These are phyloP conservation scores for Dascyllus trimaculatus DNA, from an alignment of 2,113 vertebrate genomes.

Conservation along the genomic window DNA sequence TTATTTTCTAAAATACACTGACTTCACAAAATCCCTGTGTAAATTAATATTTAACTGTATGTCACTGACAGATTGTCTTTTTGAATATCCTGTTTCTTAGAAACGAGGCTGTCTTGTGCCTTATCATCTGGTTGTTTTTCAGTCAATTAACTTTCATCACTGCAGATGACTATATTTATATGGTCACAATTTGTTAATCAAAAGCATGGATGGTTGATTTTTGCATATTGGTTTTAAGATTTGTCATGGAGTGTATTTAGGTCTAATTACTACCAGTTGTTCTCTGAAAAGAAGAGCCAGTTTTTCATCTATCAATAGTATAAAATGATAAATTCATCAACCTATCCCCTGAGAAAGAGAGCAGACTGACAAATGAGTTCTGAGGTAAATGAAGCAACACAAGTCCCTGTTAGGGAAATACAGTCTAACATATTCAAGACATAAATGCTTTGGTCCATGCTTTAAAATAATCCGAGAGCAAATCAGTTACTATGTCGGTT, in stretches of 20 bases:
- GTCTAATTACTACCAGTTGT: constrained; percentile 66
- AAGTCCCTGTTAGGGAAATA: constrained; percentile 25
- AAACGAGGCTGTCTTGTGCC: constrained; percentile 55
- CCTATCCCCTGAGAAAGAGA: constrained; percentile 51
- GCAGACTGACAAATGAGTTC: constrained; percentile 60
- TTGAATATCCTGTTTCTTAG: constrained; percentile 63
- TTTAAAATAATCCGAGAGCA: constrained; percentile 14
- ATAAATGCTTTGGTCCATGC: constrained; percentile 4
- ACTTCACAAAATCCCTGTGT: constrained; percentile 4
- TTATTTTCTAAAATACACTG: constrained; percentile 31
- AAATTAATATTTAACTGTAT: constrained; percentile 42
- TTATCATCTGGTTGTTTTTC: constrained; percentile 78
- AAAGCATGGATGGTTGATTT: constrained; percentile 73
- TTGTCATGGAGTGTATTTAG: constrained; percentile 68
- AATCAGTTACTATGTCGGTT: constrained; percentile 2
- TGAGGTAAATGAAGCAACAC: constrained; percentile 59
- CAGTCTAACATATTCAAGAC: constrained; percentile 35
- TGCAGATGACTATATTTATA: constrained; percentile 77
- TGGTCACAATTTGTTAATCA: constrained; percentile 80
- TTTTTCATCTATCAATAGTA: constrained; percentile 61
- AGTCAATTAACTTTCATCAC: constrained; percentile 78
- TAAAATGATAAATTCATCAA: constrained; percentile 67
- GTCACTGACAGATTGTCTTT: constrained; percentile 68
- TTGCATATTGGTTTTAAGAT: constrained; percentile 74
- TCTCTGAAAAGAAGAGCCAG: constrained; percentile 44